Percentiles rank a stretch among this genome's conserved stretches.
phyloP scores from a whole-genome alignment of 2,797 vertebrate species.

The Brachymystax lenok region DNA sequence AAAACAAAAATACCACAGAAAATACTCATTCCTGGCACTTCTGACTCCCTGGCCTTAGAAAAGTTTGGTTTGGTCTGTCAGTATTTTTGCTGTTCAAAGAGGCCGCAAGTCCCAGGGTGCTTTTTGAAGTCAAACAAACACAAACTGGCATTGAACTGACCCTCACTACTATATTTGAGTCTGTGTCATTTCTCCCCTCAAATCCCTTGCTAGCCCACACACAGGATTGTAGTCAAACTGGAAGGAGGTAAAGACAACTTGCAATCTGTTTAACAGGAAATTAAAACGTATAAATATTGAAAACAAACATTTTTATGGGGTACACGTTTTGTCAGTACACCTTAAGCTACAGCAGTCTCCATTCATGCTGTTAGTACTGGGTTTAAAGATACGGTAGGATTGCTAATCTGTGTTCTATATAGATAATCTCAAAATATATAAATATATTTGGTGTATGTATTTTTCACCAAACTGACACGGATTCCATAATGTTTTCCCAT shows the following conservation, averaged over 20 bases:
- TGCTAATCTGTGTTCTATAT: background rate
- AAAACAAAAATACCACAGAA: slow-evolving; percentile 39
- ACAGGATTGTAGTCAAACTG: background rate
- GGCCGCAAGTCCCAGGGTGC: slow-evolving; percentile 60
- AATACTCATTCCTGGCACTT: slow-evolving; percentile 54
- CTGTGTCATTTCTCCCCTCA: slow-evolving; percentile 48
- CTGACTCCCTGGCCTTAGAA: slow-evolving; percentile 1
- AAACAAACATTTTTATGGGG: background rate
- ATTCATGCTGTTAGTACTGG: no score
- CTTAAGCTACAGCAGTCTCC: background rate
- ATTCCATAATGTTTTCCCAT: slow-evolving; percentile 35
- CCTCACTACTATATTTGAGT: slow-evolving; percentile 64
- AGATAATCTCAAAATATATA: background rate
- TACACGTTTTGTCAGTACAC: background rate
- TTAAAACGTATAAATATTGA: background rate
- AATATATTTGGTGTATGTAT: slow-evolving; percentile 19
- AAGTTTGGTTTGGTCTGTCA: slow-evolving; percentile 66
- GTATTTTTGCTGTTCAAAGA: slow-evolving; percentile 64
- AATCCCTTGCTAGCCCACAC: slow-evolving; percentile 26
- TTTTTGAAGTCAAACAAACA: slow-evolving; percentile 69
- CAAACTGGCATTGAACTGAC: slow-evolving; percentile 53
- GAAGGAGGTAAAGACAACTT: background rate
- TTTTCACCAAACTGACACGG: slow-evolving; percentile 33
- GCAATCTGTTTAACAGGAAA: background rate
- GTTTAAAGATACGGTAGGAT: background rate